Evolutionary conservation across 2,797 vertebrate genomes (phyloP).

Genomic region (Harpagifer antarcticus): DNA sequence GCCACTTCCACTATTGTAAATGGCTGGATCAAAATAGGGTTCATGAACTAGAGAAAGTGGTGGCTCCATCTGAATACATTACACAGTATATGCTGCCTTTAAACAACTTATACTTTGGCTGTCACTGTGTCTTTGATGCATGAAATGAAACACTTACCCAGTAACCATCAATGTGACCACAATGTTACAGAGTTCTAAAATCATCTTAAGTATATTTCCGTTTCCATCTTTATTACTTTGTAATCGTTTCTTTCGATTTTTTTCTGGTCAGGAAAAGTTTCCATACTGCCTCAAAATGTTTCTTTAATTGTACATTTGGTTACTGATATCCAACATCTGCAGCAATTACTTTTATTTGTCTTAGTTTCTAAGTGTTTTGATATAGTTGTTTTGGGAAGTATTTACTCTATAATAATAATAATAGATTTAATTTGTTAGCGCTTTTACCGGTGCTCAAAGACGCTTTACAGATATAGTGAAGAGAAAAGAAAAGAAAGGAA

Average conservation of each 20-base stretch:
- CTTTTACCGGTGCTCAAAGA: too few species aligned
- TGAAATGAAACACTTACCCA: conserved; percentile 52
- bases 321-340: neutral
- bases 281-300: neutral
- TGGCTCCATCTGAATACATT: conserved; percentile 37
- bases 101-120: conserved; percentile 22
- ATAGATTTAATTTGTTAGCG: too few species aligned
- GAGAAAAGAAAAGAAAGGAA: too few species aligned
- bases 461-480: too few species aligned
- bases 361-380: neutral
- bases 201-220: neutral
- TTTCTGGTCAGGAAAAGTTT: neutral
- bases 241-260: neutral
- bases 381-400: neutral
- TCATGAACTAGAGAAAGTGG: conserved; percentile 41
- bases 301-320: neutral
- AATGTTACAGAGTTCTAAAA: conserved; percentile 22
- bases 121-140: conserved; percentile 31
- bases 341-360: neutral
- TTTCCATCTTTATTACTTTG: conserved; percentile 9
- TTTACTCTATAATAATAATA: too few species aligned
- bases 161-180: conserved; percentile 10
- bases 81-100: conserved; percentile 21
- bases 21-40: conserved; percentile 32
- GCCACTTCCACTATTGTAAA: conserved; percentile 5